These are phyloP conservation scores for Bungarus multicinctus DNA, from an alignment of 2,113 vertebrate genomes.

Conservation along the genomic window DNA sequence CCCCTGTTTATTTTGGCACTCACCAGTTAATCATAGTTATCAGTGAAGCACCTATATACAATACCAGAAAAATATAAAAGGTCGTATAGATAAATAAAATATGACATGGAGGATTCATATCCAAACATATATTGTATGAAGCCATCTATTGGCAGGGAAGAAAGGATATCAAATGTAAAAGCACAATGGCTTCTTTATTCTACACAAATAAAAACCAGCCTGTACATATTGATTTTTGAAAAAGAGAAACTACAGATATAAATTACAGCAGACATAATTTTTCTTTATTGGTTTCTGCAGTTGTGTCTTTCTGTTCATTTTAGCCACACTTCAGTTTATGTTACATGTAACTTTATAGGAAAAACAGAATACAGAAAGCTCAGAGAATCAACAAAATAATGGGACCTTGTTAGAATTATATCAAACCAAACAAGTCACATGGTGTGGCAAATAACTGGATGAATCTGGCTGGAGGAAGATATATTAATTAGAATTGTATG, in stretches of 20 bases:
- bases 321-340: background rate
- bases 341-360: background rate
- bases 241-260: background rate
- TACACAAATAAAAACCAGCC: background rate
- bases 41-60: background rate
- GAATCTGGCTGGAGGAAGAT: background rate
- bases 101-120: background rate
- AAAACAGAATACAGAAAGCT: background rate
- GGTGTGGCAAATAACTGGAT: slow-evolving; percentile 26
- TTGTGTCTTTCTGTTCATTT: background rate
- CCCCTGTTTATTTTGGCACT: background rate
- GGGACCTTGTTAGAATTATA: background rate
- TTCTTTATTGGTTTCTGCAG: background rate
- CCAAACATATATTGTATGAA: background rate
- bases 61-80: background rate
- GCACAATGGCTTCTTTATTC: background rate
- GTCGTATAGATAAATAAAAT: background rate
- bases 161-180: background rate
- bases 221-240: background rate
- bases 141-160: background rate
- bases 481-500: background rate
- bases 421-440: background rate
- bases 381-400: background rate
- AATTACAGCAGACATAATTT: background rate
- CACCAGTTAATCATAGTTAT: background rate